Evolutionary conservation across 2,888 invertebrate species (phyloP), one percentile per base, ranked within the genome.

Genomic region (Gibbula magus): DNA sequence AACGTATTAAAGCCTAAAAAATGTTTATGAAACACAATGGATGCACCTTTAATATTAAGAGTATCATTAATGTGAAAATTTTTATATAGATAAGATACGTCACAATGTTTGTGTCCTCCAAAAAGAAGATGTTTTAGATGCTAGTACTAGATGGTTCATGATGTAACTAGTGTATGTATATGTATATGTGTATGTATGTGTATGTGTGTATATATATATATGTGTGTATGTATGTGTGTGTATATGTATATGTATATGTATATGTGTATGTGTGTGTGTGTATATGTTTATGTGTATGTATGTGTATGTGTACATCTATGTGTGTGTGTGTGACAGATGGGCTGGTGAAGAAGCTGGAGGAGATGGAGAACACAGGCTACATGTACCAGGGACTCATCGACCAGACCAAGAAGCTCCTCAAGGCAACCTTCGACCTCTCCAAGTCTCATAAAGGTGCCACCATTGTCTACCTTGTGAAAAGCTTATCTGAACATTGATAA

Each of bases 381-480:
- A 97, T 98, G 93, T 99, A 99, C 92, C 95, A 96, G 89, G 96
- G 97, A 32, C 94, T 99, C 32, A 97, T 98, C 74, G 96, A 97
- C 75, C 97, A 98, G 92, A 96, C 97, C 18, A 97, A 97, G 90
- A 95, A 94, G 83, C 95, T 96, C 1, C 93, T 96, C 78, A 95
- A 95, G 86, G 96, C 98, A 0, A 97, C 98, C 91, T 96, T 97
- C 92, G 97, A 98, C 91, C 94, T 99, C 0, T 95, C 97, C 3
- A 96, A 97, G 93, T 96, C 97, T 0, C 97, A 98, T 89, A 95
- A 95, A 94, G 94, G 95, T 95, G 87, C 51, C 4, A 53, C 1
- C 45, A 10, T 10, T 7, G 35, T 5, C 35, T 35, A 7, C 0
- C 25, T 2, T 7, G 5, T 35, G 7, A 20, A 16, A 22, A 61